A percentile compares a stretch with the other conserved stretches of the same genome.
Conservation (phyloP, 2,797 vertebrate genomes). For the Aeoliscus strigatus region DNA sequence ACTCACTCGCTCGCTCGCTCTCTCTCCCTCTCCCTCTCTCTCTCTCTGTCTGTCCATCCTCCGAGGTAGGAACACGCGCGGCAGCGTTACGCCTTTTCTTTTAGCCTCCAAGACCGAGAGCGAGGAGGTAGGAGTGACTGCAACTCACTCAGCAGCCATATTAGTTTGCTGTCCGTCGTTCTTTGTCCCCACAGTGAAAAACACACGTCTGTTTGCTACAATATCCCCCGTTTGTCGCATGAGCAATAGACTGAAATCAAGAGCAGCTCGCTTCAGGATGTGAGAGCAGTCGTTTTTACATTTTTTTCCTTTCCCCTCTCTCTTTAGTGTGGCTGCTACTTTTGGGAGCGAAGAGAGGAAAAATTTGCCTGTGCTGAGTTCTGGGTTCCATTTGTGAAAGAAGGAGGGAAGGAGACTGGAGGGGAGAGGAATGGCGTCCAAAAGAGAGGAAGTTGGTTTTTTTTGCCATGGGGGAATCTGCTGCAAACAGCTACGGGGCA, state of each 20-base stretch:
- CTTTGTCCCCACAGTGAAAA: conserved; percentile 18
- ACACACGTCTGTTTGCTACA: neutral
- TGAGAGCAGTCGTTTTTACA: conserved; percentile 30
- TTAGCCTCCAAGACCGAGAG: conserved; percentile 47
- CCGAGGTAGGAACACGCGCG: conserved; percentile 39
- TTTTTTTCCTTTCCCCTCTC: conserved; percentile 33
- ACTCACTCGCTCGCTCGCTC: conserved; percentile 15
- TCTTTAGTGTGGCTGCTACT: conserved; percentile 58
- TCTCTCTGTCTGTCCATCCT: conserved; percentile 29
- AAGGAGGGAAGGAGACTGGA: conserved; percentile 38
- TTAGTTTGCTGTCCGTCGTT: conserved; percentile 48
- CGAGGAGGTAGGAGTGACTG: conserved; percentile 42
- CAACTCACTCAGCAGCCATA: conserved; percentile 50
- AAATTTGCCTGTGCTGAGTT: conserved; percentile 54
- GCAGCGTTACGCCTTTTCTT: conserved; percentile 51
- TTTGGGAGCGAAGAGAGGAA: conserved; percentile 48
- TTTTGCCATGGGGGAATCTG: conserved; percentile 47
- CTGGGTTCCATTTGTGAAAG: conserved; percentile 64
- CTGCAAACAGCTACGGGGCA: conserved; percentile 53
- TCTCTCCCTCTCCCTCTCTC: conserved; percentile 11
- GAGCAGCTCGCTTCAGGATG: conserved; percentile 33
- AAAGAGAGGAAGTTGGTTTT: conserved; percentile 79
- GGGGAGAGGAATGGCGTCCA: conserved; percentile 69
- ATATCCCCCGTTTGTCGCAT: no score
- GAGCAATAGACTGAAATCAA: conserved; percentile 24